Evolutionary conservation across 2,888 invertebrate genomes (phyloP), one percentile per base, ranked within the genome.

Genomic region (Matsumyia berberina): DNA sequence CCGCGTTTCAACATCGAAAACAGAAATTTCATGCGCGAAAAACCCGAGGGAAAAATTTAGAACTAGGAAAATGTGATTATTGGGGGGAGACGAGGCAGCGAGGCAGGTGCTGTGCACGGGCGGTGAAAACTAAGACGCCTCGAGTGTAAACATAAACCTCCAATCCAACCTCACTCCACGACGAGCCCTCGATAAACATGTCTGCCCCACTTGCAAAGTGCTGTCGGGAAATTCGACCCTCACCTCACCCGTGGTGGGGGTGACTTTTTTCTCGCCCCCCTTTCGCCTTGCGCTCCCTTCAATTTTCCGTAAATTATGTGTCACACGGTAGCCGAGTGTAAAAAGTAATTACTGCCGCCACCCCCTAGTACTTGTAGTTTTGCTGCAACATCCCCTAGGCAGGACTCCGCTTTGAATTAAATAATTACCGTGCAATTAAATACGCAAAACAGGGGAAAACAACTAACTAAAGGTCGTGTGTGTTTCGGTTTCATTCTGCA

Each of bases 11-110:
- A 80, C 74, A 74, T 46, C 62, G 83, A 73, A 78, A 78, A 60
- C 62, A 73, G 73, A 78, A 83, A 83, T 79, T 83, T 78, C 55
- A 83, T 73, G 83, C 83, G 83, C 83, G 73, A 64, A 83, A 78
- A 83, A 69, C 78, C 62, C 73, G 42, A 74, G 83, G 69, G 73
- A 79, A 73, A 73, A 73, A 69, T 73, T 73, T 67, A 42, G 55
- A 79, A 73, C 78, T 83, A 69, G 58, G 55, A 67, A 83, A 78
- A 67, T 78, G 82, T 78, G 62, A 67, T 78, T 83, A 78, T 83
- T 79, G 60, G 31, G 57, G 29, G 53, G n/a, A 15, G 49, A 11
- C 6, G 2, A n/a, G 8, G 19, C 5, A 3, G 9, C 12, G 17
- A 19, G 4, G 1, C n/a, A n/a, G n/a, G n/a, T n/a, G n/a, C n/a